These are phyloP conservation scores for Arvicanthis niloticus DNA, from an alignment of 2,113 vertebrate genomes.

Conservation along the genomic window DNA sequence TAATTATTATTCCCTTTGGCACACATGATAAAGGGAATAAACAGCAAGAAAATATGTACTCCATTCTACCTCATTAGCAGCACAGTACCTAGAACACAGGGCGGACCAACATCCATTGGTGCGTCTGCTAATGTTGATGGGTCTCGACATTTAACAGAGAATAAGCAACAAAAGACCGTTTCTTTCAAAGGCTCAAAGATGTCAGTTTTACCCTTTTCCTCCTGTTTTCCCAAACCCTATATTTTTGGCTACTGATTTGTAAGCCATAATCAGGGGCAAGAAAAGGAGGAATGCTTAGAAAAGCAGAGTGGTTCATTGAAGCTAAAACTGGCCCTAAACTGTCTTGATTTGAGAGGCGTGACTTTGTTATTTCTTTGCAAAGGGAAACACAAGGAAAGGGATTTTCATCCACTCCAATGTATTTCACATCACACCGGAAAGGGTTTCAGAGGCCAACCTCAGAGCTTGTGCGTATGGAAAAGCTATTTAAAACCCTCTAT, in stretches of 20 bases:
- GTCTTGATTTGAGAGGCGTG: background rate
- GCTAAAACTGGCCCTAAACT: background rate
- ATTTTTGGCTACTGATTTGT: conserved; percentile 58
- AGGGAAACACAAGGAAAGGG: background rate
- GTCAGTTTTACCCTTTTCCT: conserved; percentile 17
- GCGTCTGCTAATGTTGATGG: background rate
- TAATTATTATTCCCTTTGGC: background rate
- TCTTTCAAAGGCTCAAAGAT: background rate
- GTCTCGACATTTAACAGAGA: background rate
- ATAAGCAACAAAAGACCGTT: background rate
- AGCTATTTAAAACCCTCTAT: conserved; percentile 26
- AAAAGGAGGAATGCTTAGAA: conserved; percentile 27
- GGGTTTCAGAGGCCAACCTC: background rate
- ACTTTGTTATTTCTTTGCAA: conserved; percentile 15
- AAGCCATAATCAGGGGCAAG: conserved; percentile 59
- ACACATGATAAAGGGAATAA: background rate
- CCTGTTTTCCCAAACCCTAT: conserved; percentile 35
- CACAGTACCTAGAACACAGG: background rate
- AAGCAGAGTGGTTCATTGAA: background rate
- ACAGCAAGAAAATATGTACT: background rate
- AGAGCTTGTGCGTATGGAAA: background rate
- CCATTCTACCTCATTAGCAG: background rate
- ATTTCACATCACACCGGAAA: background rate
- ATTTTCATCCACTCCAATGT: rapidly evolving
- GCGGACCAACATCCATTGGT: background rate